Evolutionary conservation across 1,140 invertebrate species (phyloP).

Genomic region (Neuroterus valhalla): DNA sequence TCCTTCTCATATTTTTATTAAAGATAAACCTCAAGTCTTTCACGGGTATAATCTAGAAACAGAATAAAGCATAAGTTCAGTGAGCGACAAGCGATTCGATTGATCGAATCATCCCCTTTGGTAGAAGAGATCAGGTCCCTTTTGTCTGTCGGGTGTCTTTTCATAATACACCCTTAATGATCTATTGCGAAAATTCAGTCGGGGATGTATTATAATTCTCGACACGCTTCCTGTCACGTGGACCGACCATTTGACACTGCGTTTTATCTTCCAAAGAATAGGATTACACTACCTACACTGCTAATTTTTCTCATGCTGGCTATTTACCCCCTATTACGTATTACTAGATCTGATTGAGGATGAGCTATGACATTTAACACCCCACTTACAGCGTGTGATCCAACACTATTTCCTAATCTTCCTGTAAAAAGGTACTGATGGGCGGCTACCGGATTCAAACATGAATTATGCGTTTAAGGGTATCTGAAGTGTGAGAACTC

Average conservation of each 20-base stretch:
- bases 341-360: constrained; percentile 44
- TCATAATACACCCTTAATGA: constrained; percentile 72
- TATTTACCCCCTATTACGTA: constrained; percentile 37
- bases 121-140: constrained; percentile 49
- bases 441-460: neutral
- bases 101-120: constrained; percentile 36
- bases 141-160: constrained; percentile 58
- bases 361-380: constrained; percentile 47
- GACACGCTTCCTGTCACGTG: constrained; percentile 70
- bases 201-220: constrained; percentile 65
- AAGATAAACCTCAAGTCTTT: too few species aligned
- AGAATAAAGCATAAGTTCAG: constrained; percentile 33
- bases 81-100: constrained; percentile 4
- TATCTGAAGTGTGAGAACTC: neutral
- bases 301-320: constrained; percentile 69
- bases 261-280: constrained; percentile 50
- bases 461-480: neutral
- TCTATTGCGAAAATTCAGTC: constrained; percentile 62
- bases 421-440: neutral
- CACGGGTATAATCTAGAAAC: neutral
- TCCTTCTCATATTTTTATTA: too few species aligned
- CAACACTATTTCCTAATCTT: neutral
- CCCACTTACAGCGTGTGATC: constrained; percentile 47
- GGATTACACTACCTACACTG: constrained; percentile 65
- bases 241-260: constrained; percentile 60